phyloP scores from a whole-genome alignment of 1,140 invertebrate genomes.

The Drosophila rufa region DNA sequence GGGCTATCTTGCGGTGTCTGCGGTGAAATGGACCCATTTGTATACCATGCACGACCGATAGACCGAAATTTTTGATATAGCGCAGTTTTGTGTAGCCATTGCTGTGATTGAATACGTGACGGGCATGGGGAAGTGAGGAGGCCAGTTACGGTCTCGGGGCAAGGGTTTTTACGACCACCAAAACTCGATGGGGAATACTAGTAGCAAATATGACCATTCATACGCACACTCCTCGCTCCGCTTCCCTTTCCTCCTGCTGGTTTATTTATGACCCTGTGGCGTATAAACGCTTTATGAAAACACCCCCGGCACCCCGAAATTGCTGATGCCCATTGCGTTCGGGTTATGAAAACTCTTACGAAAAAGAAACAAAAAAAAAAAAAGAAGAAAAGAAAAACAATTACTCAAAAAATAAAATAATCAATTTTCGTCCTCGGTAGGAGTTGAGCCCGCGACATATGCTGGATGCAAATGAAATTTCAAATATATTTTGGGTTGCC shows the following conservation, averaged over 20 bases:
- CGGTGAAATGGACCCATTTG: slow-evolving; percentile 66
- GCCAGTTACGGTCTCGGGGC: slow-evolving; percentile 22
- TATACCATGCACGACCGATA: slow-evolving; percentile 70
- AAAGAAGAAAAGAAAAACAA: slow-evolving; percentile 21
- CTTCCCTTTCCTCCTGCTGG: slow-evolving; percentile 12
- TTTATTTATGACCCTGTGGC: slow-evolving; percentile 56
- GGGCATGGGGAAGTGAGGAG: slow-evolving; percentile 49
- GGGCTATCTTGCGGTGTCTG: slow-evolving; percentile 20
- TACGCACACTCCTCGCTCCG: slow-evolving; percentile 3
- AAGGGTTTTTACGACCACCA: slow-evolving; percentile 67
- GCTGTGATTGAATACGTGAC: slow-evolving; percentile 81
- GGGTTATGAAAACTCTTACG: slow-evolving; percentile 22
- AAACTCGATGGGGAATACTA: slow-evolving; percentile 18
- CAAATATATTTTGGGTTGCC: slow-evolving; percentile 10
- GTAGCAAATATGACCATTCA: slow-evolving; percentile 32
- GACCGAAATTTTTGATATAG: slow-evolving; percentile 79
- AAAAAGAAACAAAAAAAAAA: slow-evolving; percentile 5
- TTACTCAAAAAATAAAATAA: slow-evolving; percentile 41
- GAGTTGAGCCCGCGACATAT: slow-evolving; percentile 8
- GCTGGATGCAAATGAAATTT: slow-evolving; percentile 3
- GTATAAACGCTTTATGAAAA: slow-evolving; percentile 71
- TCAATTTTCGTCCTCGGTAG: background rate
- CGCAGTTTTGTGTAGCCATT: slow-evolving; percentile 80
- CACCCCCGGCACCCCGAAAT: slow-evolving; percentile 15
- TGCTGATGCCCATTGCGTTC: slow-evolving; percentile 37